Conservation (phyloP, 2,113 vertebrate genomes). For the Pholis gunnellus region DNA sequence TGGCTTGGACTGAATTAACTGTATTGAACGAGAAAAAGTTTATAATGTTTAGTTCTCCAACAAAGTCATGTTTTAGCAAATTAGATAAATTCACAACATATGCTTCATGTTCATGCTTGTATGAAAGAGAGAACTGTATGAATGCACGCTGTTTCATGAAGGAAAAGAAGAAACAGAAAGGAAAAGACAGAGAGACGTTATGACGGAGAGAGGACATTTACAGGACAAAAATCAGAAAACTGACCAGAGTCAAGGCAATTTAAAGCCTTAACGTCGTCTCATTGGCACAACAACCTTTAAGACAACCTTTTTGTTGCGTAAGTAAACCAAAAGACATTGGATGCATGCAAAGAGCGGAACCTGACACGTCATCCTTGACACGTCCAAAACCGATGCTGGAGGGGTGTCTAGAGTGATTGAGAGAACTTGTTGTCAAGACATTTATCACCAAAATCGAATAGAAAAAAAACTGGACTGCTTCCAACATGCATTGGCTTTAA, state of each 20-base stretch:
- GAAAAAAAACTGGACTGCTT: no score
- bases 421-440: no score
- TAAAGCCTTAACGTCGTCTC: not conserved
- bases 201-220: not conserved
- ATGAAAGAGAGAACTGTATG: not conserved
- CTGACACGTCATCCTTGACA: no score
- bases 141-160: not conserved
- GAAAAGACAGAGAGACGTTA: not conserved
- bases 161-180: not conserved
- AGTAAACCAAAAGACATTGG: no score
- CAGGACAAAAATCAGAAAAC: not conserved
- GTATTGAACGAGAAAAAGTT: not conserved
- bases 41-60: not conserved
- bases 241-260: not conserved
- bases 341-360: no score
- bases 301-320: no score
- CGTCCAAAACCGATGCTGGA: no score
- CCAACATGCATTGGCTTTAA: no score
- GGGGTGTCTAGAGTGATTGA: no score
- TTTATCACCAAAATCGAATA: no score
- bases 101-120: not conserved
- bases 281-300: not conserved
- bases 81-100: not conserved
- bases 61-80: not conserved
- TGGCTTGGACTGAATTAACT: not conserved